phyloP scores from a whole-genome alignment of 2,113 vertebrate species.

The Ophthalmolycus amberensis region DNA sequence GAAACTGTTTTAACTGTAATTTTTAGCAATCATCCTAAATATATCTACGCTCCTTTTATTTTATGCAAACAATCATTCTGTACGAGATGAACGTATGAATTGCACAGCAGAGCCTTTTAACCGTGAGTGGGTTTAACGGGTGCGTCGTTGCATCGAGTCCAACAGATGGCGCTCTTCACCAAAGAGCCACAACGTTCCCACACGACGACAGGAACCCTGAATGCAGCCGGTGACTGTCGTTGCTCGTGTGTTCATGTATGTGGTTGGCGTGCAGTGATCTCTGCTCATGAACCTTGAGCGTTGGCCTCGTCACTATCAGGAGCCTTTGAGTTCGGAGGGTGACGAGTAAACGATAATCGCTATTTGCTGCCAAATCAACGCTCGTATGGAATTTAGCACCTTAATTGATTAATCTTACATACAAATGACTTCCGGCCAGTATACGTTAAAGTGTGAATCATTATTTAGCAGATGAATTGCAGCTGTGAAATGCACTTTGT shows the following conservation, averaged over 20 bases:
- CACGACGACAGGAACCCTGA: background rate
- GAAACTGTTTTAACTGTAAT: too few species aligned
- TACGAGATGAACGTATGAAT: background rate
- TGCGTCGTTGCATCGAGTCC: background rate
- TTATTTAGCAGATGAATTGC: background rate
- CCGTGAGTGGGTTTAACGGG: background rate
- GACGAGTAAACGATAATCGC: too few species aligned
- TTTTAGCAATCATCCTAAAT: too few species aligned
- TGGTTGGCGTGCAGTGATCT: background rate
- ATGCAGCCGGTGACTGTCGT: background rate
- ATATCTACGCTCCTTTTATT: background rate
- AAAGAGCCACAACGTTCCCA: background rate
- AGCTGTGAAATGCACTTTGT: background rate
- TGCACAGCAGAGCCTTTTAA: too few species aligned
- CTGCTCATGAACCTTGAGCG: background rate
- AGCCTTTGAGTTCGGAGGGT: background rate
- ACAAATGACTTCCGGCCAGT: too few species aligned
- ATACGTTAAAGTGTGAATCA: background rate
- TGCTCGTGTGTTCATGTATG: background rate
- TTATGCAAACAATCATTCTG: background rate
- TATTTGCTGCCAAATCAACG: background rate
- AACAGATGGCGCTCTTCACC: conserved; percentile 24
- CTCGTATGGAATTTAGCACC: background rate
- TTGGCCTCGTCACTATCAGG: background rate
- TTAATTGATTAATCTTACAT: too few species aligned